These are phyloP conservation scores for Callipepla californica DNA, from an alignment of 2,113 vertebrate species.

Conservation along the genomic window DNA sequence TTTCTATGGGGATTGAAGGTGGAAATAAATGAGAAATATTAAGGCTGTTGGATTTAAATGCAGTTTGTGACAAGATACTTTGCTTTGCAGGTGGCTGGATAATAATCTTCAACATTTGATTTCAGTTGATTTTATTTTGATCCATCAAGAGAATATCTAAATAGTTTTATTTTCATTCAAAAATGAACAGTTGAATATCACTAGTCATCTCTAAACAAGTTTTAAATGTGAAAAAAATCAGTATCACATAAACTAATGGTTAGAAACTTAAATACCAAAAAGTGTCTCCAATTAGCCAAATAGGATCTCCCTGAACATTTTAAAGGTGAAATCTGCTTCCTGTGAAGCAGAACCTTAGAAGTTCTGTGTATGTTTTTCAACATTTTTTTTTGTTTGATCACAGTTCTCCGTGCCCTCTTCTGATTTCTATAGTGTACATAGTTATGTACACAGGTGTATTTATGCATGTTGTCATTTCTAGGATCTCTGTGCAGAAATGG, in stretches of 20 bases:
- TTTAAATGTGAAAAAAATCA: constrained; percentile 50
- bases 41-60: neutral
- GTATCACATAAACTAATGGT: neutral
- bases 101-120: neutral
- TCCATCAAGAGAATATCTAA: neutral
- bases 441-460: neutral
- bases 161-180: constrained; percentile 10
- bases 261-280: constrained; percentile 45
- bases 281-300: neutral
- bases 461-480: neutral
- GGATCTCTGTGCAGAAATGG: neutral
- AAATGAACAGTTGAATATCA: constrained; percentile 7
- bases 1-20: neutral
- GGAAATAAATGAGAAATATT: neutral
- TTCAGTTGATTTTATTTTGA: constrained; percentile 22
- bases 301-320: neutral
- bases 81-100: neutral
- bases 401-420: neutral
- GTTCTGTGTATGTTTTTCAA: neutral
- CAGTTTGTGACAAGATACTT: neutral
- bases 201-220: neutral
- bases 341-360: neutral
- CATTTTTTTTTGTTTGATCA: neutral
- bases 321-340: neutral
- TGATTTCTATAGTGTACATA: neutral